Percentiles rank a stretch among this genome's conserved stretches.
These are phyloP conservation scores for Eupithecia abbreviata DNA, from an alignment of 2,888 invertebrate genomes.

Conservation along the genomic window DNA sequence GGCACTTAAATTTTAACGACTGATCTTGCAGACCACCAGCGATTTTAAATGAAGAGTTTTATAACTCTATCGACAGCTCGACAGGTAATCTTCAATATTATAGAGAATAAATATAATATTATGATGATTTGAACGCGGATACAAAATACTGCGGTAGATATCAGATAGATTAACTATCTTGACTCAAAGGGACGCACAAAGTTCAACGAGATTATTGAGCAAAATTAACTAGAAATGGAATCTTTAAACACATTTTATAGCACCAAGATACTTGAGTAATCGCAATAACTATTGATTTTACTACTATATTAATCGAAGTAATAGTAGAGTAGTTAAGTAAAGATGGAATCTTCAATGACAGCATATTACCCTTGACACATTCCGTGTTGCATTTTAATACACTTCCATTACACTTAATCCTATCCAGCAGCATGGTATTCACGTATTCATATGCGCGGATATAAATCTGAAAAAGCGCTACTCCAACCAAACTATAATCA, in stretches of 20 bases:
- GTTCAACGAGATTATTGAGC: neutral
- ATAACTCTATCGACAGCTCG: conserved; percentile 38
- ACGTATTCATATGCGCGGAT: no score
- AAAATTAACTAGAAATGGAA: neutral
- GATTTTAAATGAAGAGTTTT: conserved; percentile 46
- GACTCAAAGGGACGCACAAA: neutral
- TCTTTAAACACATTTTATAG: neutral
- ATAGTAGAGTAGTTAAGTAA: neutral
- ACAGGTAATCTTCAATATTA: conserved; percentile 35
- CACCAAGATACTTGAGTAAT: neutral
- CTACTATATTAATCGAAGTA: neutral
- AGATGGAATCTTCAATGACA: neutral
- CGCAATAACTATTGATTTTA: conserved; percentile 3
- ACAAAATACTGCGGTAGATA: conserved; percentile 12
- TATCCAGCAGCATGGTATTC: neutral
- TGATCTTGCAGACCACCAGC: conserved; percentile 54
- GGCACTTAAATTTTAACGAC: conserved; percentile 61
- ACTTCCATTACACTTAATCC: neutral
- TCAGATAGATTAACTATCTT: conserved; percentile 4
- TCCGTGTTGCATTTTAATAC: neutral
- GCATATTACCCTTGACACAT: neutral
- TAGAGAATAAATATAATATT: conserved; percentile 18
- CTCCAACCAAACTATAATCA: no score
- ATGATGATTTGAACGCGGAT: conserved; percentile 22
- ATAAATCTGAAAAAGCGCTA: no score